Conservation (phyloP, 1,140 invertebrate species). For the Drosophila auraria region DNA sequence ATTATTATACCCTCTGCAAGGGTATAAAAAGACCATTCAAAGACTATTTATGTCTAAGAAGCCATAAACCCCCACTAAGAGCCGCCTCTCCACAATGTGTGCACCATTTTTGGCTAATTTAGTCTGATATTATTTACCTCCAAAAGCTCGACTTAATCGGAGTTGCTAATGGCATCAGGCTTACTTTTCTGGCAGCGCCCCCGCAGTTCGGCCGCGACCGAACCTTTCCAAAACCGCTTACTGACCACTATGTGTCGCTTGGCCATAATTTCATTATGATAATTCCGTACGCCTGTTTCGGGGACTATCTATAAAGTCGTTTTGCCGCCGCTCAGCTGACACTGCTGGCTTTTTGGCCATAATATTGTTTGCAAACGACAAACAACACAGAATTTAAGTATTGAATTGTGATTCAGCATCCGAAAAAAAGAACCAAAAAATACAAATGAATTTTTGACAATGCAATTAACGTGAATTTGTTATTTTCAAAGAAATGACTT, state of each 20-base stretch:
- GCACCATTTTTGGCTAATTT: slow-evolving; percentile 14
- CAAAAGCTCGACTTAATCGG: slow-evolving; percentile 11
- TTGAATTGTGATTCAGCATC: slow-evolving; percentile 35
- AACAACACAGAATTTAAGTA: slow-evolving; percentile 34
- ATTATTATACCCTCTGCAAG: too few species aligned
- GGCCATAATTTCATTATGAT: slow-evolving; percentile 67
- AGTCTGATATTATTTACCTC: slow-evolving; percentile 14
- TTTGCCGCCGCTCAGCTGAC: slow-evolving; percentile 64
- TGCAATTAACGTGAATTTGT: slow-evolving; percentile 73
- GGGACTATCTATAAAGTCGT: slow-evolving; percentile 46
- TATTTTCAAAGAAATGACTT: slow-evolving; percentile 52
- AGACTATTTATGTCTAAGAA: not conserved
- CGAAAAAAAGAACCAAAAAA: slow-evolving; percentile 12
- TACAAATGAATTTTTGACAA: slow-evolving; percentile 39
- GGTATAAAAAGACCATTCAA: not conserved
- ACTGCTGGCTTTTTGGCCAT: slow-evolving; percentile 46
- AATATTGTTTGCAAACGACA: slow-evolving; percentile 7
- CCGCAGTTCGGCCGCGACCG: slow-evolving; percentile 42
- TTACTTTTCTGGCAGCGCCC: slow-evolving; percentile 55
- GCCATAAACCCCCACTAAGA: slow-evolving; percentile 19
- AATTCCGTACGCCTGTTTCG: slow-evolving; percentile 38
- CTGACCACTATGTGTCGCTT: slow-evolving; percentile 28
- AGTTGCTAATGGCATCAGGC: slow-evolving; percentile 13
- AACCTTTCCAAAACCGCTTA: slow-evolving; percentile 41
- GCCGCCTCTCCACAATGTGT: not conserved